Percentiles rank a stretch among this genome's conserved stretches.
phyloP scores from a whole-genome alignment of 2,888 invertebrate species.

The Epinotia ramella region DNA sequence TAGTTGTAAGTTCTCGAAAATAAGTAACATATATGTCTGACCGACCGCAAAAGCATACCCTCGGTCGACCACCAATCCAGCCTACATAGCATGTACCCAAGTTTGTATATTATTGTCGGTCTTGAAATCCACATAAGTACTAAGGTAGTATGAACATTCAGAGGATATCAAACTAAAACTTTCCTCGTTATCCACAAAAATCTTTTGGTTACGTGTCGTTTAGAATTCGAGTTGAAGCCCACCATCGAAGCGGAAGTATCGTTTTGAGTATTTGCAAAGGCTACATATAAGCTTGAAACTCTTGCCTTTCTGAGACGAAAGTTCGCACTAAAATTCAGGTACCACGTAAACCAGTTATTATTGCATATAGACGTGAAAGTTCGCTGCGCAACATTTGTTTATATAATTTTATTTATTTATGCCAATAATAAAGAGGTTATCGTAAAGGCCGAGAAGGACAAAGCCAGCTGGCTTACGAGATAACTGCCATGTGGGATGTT shows the following conservation, averaged over 20 bases:
- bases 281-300: constrained; percentile 15
- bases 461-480: no score
- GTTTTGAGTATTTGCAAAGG: constrained; percentile 6
- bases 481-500: no score
- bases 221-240: constrained; percentile 17
- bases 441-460: no score
- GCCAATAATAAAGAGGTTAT: no score
- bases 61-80: no score
- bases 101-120: not conserved
- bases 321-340: constrained; percentile 18
- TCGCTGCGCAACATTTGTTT: constrained; percentile 1
- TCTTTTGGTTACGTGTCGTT: constrained; percentile 21
- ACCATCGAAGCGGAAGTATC: not conserved
- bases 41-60: no score
- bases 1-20: no score
- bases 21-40: no score
- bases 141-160: constrained; percentile 1
- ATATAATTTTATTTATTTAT: not conserved
- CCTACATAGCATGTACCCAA: no score
- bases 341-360: not conserved
- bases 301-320: constrained; percentile 12
- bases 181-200: constrained; percentile 28
- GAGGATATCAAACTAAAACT: constrained; percentile 28
- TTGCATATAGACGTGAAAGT: not conserved
- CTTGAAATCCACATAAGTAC: constrained; percentile 12